A percentile compares a stretch with the other conserved stretches of the same genome.
These are phyloP conservation scores for Torymus texanus DNA, from an alignment of 2,888 invertebrate genomes.

Conservation along the genomic window DNA sequence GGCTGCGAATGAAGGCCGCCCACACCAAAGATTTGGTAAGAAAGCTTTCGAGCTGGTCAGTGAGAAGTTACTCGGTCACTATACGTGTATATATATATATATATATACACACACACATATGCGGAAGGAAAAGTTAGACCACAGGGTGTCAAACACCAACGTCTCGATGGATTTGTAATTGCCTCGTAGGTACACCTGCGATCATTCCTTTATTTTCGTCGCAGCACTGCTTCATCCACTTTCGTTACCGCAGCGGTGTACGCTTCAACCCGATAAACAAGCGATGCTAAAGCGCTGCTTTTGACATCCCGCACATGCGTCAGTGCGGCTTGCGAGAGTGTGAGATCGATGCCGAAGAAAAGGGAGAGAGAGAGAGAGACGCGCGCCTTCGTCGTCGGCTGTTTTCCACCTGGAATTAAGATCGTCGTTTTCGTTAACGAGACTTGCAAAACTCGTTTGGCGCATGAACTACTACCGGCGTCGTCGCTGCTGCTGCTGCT, in stretches of 20 bases:
- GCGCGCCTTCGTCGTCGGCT: not conserved
- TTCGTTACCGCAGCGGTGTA: too few relatives aligned
- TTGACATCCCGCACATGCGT: conserved; percentile 56
- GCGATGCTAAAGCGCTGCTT: conserved; percentile 51
- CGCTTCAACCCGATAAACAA: conserved; percentile 66
- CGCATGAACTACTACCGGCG: conserved; percentile 45
- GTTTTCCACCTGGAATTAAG: conserved; percentile 51
- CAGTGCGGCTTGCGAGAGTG: not conserved
- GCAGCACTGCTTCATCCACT: too few relatives aligned
- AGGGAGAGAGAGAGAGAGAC: not conserved
- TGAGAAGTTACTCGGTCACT: not conserved
- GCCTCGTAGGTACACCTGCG: conserved; percentile 53
- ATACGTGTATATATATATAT: too few relatives aligned
- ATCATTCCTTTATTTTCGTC: conserved; percentile 13
- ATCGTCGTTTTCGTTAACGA: conserved; percentile 54
- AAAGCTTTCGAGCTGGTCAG: not conserved
- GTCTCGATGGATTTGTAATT: conserved; percentile 66
- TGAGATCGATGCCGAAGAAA: conserved; percentile 12
- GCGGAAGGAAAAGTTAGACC: not conserved
- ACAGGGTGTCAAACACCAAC: conserved; percentile 62
- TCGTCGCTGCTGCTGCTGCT: too few relatives aligned
- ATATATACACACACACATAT: too few relatives aligned
- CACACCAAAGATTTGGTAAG: conserved; percentile 21
- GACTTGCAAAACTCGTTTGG: conserved; percentile 55
- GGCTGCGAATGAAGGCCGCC: not conserved